Percentiles rank a stretch among this genome's conserved stretches.
phyloP scores from a whole-genome alignment of 2,113 vertebrate genomes.

The Pteronura brasiliensis region DNA sequence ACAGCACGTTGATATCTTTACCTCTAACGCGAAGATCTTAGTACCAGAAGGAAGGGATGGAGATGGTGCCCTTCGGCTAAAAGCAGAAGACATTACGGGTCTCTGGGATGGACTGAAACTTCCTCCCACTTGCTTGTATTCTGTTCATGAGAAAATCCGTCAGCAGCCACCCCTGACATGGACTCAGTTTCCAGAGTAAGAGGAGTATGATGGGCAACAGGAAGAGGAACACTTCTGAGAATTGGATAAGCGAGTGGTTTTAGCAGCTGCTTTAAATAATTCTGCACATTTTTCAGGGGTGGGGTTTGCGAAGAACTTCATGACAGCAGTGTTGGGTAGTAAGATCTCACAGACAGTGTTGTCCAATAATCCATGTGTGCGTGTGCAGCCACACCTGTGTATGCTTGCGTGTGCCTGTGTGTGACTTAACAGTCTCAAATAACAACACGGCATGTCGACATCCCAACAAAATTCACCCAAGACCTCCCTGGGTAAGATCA shows the following conservation, averaged over 20 bases:
- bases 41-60: neutral
- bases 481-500: neutral
- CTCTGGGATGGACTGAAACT: neutral
- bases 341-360: too few relatives aligned
- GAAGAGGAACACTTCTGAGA: too few relatives aligned
- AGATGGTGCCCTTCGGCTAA: neutral
- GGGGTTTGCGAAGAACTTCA: neutral
- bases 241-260: neutral
- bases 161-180: rapidly evolving
- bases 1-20: neutral
- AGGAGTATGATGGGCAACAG: neutral
- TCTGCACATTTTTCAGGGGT: neutral
- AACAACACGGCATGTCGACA: too few relatives aligned
- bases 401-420: too few relatives aligned
- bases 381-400: too few relatives aligned
- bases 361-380: neutral
- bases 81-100: neutral
- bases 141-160: neutral
- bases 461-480: too few relatives aligned
- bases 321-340: neutral
- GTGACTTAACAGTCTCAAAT: neutral
- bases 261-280: neutral
- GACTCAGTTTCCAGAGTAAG: rapidly evolving
- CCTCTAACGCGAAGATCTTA: neutral
- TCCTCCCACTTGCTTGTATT: neutral